Evolutionary conservation across 2,113 vertebrate genomes (phyloP).

Genomic region (Lepus timidus): DNA sequence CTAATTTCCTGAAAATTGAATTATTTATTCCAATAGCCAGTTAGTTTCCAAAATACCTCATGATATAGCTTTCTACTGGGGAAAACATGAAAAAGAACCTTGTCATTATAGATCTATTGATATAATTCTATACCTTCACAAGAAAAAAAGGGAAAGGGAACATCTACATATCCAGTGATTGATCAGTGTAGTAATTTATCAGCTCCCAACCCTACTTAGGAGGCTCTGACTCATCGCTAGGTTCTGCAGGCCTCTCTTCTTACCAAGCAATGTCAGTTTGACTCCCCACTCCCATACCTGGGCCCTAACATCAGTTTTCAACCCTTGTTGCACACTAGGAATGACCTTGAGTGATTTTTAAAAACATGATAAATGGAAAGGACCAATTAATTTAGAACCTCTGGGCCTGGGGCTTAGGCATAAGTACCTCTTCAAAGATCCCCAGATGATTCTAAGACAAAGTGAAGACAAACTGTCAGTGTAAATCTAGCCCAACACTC

Average conservation of each 20-base stretch:
- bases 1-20: conserved; percentile 74
- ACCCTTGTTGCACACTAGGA: not conserved
- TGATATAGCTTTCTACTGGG: conserved; percentile 53
- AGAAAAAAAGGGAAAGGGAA: not conserved
- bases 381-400: not conserved
- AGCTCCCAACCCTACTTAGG: not conserved
- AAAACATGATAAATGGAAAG: not conserved
- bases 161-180: not conserved
- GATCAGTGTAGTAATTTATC: not conserved
- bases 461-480: not conserved
- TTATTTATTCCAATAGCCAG: conserved; percentile 72
- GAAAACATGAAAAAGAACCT: conserved; percentile 52
- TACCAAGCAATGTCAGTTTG: conserved; percentile 7
- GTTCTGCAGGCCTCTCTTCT: not conserved
- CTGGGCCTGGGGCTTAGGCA: not conserved
- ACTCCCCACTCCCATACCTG: not conserved
- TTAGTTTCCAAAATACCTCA: conserved; percentile 61
- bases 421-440: not conserved
- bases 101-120: not conserved
- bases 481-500: not conserved
- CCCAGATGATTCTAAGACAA: not conserved
- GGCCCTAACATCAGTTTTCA: not conserved
- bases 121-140: not conserved
- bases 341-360: not conserved
- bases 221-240: not conserved